Conservation (phyloP, 2,797 vertebrate species). For the Ptychobarbus kaznakovi region DNA sequence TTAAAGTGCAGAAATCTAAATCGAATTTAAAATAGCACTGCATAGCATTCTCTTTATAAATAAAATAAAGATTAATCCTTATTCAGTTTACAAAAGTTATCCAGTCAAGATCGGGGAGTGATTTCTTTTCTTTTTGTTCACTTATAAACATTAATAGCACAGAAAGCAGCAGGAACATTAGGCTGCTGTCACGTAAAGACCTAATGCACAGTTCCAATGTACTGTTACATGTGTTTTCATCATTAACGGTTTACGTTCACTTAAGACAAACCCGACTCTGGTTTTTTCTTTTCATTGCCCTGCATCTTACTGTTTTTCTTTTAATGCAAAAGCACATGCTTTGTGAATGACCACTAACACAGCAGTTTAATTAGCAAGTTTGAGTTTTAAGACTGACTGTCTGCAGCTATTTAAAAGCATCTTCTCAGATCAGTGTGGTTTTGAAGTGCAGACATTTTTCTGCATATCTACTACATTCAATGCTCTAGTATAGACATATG, state of each 20-base stretch:
- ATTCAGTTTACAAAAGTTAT: not conserved
- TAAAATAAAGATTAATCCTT: too few relatives aligned
- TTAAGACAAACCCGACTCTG: not conserved
- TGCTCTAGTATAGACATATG: not conserved
- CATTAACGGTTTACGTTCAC: not conserved
- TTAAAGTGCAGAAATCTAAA: too few relatives aligned
- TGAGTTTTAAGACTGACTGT: not conserved
- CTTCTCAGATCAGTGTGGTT: not conserved
- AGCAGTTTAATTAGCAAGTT: not conserved
- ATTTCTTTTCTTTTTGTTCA: not conserved
- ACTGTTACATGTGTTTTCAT: too few relatives aligned
- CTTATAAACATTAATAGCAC: not conserved
- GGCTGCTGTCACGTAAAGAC: not conserved
- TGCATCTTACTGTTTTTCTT: not conserved
- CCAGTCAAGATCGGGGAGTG: not conserved
- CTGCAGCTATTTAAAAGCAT: constrained; percentile 7
- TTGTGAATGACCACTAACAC: not conserved
- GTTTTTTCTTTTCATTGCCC: not conserved
- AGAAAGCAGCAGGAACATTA: not conserved
- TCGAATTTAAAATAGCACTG: not conserved
- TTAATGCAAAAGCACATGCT: not conserved
- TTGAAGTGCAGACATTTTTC: not conserved
- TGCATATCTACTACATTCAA: not conserved
- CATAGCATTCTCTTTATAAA: too few relatives aligned
- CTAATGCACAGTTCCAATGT: not conserved